phyloP scores from a whole-genome alignment of 2,888 invertebrate species.

The Enchytraeus crypticus region DNA sequence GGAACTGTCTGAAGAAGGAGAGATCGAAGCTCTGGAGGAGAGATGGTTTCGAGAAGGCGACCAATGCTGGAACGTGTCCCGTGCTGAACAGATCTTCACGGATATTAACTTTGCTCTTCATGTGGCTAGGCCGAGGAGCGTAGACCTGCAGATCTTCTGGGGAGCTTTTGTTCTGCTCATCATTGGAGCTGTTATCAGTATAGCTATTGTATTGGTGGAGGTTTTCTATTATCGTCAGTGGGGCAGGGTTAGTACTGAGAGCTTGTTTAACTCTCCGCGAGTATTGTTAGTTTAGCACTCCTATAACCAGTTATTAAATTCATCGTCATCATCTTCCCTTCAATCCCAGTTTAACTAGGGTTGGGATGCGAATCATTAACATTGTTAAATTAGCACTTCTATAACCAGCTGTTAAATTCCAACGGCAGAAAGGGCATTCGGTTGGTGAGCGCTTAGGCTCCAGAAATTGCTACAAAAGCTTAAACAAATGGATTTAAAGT shows the following conservation, averaged over 20 bases:
- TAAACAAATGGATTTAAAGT: too few relatives aligned
- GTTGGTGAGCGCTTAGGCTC: too few relatives aligned
- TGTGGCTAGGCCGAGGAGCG: constrained; percentile 19
- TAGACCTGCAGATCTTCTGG: constrained; percentile 22
- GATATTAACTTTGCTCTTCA: constrained; percentile 2
- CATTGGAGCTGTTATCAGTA: constrained; percentile 13
- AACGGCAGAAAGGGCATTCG: too few relatives aligned
- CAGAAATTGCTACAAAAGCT: too few relatives aligned
- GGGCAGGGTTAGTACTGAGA: constrained; percentile 25
- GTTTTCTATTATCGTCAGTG: constrained; percentile 20
- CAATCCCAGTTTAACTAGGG: too few relatives aligned
- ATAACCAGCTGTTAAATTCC: too few relatives aligned
- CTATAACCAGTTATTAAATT: too few relatives aligned
- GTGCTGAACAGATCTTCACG: background rate
- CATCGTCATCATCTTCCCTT: too few relatives aligned
- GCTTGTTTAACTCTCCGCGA: too few relatives aligned
- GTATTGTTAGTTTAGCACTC: too few relatives aligned
- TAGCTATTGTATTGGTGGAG: constrained; percentile 15
- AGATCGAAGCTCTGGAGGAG: constrained; percentile 19
- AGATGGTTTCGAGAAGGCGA: constrained; percentile 13
- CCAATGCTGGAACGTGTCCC: constrained; percentile 20
- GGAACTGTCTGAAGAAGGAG: constrained; percentile 23
- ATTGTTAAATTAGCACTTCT: too few relatives aligned
- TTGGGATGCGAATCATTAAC: too few relatives aligned
- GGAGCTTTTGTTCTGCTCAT: constrained; percentile 16